Conservation (phyloP, 2,113 vertebrate genomes). For the Lucifuga dentata region DNA sequence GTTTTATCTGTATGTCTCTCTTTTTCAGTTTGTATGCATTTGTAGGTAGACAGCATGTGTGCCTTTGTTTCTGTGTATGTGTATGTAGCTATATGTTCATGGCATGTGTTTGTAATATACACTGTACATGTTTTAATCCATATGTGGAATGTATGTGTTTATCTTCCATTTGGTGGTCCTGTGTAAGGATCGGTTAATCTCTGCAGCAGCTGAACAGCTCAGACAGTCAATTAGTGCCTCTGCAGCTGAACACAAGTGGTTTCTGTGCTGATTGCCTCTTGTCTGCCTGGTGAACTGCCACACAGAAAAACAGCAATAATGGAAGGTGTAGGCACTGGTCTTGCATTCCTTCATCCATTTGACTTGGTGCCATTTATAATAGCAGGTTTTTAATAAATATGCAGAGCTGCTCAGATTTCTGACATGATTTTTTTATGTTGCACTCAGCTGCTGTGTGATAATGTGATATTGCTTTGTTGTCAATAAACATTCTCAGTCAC, state of each 20-base stretch:
- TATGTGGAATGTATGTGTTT: conserved; percentile 11
- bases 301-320: conserved; percentile 52
- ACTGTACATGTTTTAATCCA: background rate
- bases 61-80: too few species aligned
- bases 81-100: too few species aligned
- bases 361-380: conserved; percentile 32
- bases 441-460: too few species aligned
- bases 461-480: too few species aligned
- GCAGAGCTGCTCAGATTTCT: background rate
- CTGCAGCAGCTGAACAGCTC: conserved; percentile 48
- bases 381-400: conserved; percentile 38
- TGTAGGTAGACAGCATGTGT: too few species aligned
- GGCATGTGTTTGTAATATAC: background rate
- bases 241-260: conserved; percentile 64
- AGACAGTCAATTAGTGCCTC: conserved; percentile 63
- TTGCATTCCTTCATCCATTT: conserved; percentile 44
- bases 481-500: too few species aligned
- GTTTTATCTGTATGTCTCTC: too few species aligned
- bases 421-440: conserved; percentile 14
- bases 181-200: conserved; percentile 52
- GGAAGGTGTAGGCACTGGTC: conserved; percentile 58
- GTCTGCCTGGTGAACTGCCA: conserved; percentile 50
- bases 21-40: too few species aligned
- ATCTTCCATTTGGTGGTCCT: conserved; percentile 27
- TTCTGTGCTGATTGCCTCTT: conserved; percentile 62